These are phyloP conservation scores for Nothobranchius kuhntae DNA, from an alignment of 2,113 vertebrate species.

Conservation along the genomic window DNA sequence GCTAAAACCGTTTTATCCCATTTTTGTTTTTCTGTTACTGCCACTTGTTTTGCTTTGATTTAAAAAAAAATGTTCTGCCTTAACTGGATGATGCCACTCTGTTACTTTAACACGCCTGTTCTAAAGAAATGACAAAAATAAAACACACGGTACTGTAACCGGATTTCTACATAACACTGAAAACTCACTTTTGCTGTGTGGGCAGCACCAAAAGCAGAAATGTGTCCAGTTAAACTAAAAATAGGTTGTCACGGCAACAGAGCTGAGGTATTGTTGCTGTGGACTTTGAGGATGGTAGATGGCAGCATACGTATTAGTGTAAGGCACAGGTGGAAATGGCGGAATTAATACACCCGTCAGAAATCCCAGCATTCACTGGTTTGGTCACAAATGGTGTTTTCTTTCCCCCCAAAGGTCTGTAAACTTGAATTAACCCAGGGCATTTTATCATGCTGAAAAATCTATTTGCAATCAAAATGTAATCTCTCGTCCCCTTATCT, in stretches of 20 bases:
- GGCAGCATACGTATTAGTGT: constrained; percentile 35
- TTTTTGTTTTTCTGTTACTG: no score
- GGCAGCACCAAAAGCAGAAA: constrained; percentile 45
- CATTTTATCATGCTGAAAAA: constrained; percentile 28
- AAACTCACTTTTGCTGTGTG: constrained; percentile 31
- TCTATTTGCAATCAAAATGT: constrained; percentile 44
- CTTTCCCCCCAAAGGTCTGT: constrained; percentile 12
- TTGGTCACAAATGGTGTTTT: background rate
- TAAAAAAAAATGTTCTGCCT: no score
- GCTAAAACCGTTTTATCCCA: no score
- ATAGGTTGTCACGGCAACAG: constrained; percentile 79
- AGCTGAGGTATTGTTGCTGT: constrained; percentile 61
- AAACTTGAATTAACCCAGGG: constrained; percentile 4
- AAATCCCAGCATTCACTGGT: constrained; percentile 13
- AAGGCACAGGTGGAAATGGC: constrained; percentile 36
- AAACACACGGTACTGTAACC: background rate
- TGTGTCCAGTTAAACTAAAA: constrained; percentile 63
- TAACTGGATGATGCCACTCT: no score
- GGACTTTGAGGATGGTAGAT: constrained; percentile 60
- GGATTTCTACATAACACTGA: constrained; percentile 32
- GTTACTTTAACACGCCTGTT: background rate
- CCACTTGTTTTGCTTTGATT: no score
- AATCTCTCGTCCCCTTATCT: constrained; percentile 23
- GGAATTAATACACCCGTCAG: constrained; percentile 38
- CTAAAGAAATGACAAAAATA: background rate